Evolutionary conservation across 2,113 vertebrate species (phyloP).

Genomic region (Oreocharis arfaki): DNA sequence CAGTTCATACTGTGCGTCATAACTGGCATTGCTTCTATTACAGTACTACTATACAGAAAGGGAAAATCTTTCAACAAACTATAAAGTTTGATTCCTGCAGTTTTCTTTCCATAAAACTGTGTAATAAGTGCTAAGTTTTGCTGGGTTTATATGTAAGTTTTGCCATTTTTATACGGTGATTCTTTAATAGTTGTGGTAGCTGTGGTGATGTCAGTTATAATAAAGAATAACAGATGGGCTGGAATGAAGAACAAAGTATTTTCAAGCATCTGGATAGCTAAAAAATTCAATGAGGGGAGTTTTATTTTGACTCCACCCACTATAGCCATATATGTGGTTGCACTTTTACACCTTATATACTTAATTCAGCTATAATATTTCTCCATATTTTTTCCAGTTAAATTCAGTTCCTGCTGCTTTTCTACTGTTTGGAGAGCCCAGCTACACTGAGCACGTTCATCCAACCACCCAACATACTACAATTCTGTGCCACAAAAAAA

Average conservation of each 20-base stretch:
- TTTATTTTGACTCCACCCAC: slow-evolving; percentile 7
- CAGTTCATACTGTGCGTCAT: not conserved
- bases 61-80: slow-evolving; percentile 45
- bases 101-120: slow-evolving; percentile 44
- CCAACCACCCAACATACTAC: not conserved
- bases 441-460: not conserved
- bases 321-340: not conserved
- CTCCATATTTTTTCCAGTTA: not conserved
- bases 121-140: slow-evolving; percentile 18
- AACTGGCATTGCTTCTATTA: slow-evolving; percentile 28
- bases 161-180: slow-evolving; percentile 37
- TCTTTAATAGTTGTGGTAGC: slow-evolving; percentile 34
- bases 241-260: slow-evolving; percentile 51
- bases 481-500: not conserved
- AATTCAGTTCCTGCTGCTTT: not conserved
- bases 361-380: not conserved
- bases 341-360: not conserved
- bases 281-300: not conserved
- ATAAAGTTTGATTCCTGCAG: slow-evolving; percentile 42
- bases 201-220: slow-evolving; percentile 36
- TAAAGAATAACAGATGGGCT: slow-evolving; percentile 31
- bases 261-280: slow-evolving; percentile 17
- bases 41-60: not conserved
- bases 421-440: not conserved
- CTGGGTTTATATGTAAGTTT: slow-evolving; percentile 17